Conservation (phyloP, 1,140 invertebrate genomes). For the Neelides sp. region DNA sequence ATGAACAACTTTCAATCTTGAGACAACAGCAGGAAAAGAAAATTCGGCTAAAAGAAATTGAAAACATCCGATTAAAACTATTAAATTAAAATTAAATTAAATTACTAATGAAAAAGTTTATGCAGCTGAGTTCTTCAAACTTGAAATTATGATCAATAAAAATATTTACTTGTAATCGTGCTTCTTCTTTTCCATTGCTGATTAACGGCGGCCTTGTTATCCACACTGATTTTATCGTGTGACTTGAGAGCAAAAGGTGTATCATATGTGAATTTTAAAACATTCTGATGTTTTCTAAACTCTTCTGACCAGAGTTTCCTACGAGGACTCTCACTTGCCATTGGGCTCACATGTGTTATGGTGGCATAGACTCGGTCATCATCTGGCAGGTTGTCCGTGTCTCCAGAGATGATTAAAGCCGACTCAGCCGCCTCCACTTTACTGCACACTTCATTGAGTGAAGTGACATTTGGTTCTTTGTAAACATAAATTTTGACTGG, state of each 20-base stretch:
- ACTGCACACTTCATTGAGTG: slow-evolving; percentile 28
- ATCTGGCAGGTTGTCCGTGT: slow-evolving; percentile 24
- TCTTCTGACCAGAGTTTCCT: slow-evolving; percentile 30
- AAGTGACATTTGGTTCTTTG: slow-evolving; percentile 31
- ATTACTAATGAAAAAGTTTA: not conserved
- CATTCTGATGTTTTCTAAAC: slow-evolving; percentile 29
- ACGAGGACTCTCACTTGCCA: slow-evolving; percentile 28
- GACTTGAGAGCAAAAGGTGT: slow-evolving; percentile 28
- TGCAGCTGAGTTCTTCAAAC: not conserved
- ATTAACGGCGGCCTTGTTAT: slow-evolving; percentile 30
- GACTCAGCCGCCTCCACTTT: slow-evolving; percentile 28
- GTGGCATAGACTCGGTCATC: slow-evolving; percentile 27
- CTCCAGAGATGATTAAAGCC: slow-evolving; percentile 26
- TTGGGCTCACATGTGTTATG: slow-evolving; percentile 25
- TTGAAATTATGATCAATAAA: slow-evolving; percentile 1
- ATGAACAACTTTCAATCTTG: slow-evolving; percentile 19
- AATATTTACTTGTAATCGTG: slow-evolving; percentile 26
- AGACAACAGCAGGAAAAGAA: slow-evolving; percentile 28
- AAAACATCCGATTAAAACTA: not conserved
- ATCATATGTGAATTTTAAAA: slow-evolving; percentile 28
- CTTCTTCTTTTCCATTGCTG: slow-evolving; percentile 30
- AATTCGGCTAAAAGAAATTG: slow-evolving; percentile 22
- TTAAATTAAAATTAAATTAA: not conserved
- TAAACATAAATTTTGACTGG: slow-evolving; percentile 28
- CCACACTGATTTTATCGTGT: slow-evolving; percentile 27